Evolutionary conservation across 2,888 invertebrate species (phyloP).

Genomic region (Drosophila tanythrix): DNA sequence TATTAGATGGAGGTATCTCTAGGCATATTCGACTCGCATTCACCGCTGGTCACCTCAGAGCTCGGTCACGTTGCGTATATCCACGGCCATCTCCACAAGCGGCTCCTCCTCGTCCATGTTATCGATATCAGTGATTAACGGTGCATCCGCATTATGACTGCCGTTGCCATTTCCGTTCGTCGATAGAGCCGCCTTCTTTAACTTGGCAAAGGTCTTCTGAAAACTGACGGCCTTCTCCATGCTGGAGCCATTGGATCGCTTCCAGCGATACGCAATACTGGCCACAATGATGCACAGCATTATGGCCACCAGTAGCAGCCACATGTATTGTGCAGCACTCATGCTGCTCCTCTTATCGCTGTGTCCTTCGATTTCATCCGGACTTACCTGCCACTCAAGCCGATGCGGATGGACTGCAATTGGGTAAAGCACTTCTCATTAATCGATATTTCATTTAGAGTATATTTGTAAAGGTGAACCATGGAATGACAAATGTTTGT

Average conservation of each 20-base stretch:
- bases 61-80: constrained; percentile 44
- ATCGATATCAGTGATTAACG: constrained; percentile 35
- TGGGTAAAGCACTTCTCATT: background rate
- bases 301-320: constrained; percentile 38
- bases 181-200: constrained; percentile 25
- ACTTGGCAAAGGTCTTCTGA: constrained; percentile 27
- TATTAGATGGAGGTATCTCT: constrained; percentile 9
- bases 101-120: constrained; percentile 17
- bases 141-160: background rate
- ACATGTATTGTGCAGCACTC: constrained; percentile 37
- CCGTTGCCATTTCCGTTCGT: background rate
- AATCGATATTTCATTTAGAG: background rate
- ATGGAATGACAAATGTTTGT: background rate
- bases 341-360: constrained; percentile 18
- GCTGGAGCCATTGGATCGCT: background rate
- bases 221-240: constrained; percentile 53
- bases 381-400: constrained; percentile 46
- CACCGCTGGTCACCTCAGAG: constrained; percentile 15
- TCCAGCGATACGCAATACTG: constrained; percentile 50
- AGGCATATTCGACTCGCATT: background rate
- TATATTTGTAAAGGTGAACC: background rate
- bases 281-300: constrained; percentile 36
- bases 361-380: constrained; percentile 39
- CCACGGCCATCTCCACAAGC: constrained; percentile 56
- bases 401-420: constrained; percentile 5